Evolutionary conservation across 2,888 invertebrate species (phyloP), one percentile per base, ranked within the genome.

Genomic region (Standfussiana lucernea): DNA sequence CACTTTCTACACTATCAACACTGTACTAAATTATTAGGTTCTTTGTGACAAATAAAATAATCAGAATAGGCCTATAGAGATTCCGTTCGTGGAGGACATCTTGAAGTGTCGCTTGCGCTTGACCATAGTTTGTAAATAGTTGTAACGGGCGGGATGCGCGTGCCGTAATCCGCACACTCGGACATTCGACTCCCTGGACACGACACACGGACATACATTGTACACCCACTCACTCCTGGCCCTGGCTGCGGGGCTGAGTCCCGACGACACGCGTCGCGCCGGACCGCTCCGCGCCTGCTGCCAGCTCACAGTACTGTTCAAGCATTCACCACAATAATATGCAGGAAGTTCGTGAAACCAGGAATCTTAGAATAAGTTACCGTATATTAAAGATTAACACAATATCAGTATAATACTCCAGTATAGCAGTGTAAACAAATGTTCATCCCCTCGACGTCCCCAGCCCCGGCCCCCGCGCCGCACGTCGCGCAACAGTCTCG

Each of bases 1-100:
- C 95, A 96, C 95, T 93, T 95, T 94, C 92, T 92, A 94, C 93
- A 93, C 93, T 95, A 89, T 93, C 90, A 91, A 94, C 93, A 94
- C 94, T 90, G 91, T 94, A 93, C 92, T 92, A 90, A 92, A 79
- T 87, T 80, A 83, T 80, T 86, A 90, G 90, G 91, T 92, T 93
- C 90, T 91, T 91, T 88, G 88, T 90, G 91, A 84, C 88, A 86
- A 88, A 85, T 84, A 91, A 91, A 91, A 86, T 89, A 88, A 86
- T 86, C 87, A 90, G 85, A 92, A 93, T 93, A 94, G 93, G 93
- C 93, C 93, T 94, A 94, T 89, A 91, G 88, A 80, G 80, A 73
- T 89, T 90, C 86, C 87, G 87, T 87, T 86, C 84, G 88, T 86
- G 89, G 85, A 85, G 86, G 84, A 90, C 86, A 84, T 87, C 72